Evolutionary conservation across 2,888 invertebrate species (phyloP), one percentile per base, ranked within the genome.

Genomic region (Mythimna pallens): DNA sequence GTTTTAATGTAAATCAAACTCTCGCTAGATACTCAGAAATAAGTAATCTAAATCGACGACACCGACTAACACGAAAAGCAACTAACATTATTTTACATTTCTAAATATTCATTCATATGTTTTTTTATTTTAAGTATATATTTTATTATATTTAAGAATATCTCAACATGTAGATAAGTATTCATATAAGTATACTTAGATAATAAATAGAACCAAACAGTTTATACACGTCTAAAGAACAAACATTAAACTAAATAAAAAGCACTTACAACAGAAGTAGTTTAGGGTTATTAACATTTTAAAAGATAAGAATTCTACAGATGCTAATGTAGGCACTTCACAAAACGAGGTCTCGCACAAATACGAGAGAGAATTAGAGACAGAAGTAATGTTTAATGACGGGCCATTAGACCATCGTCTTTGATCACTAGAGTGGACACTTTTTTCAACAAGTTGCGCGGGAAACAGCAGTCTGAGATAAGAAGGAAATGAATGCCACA

Each of bases 301-400:
- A 62, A 76, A 69, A 62, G 52, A 76, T 52, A 62, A 76, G 34
- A 52, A 40, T 70, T 76, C 55, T 62, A 70, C n/a, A 22, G 30
- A 81, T 69, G 69, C 61, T 78, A 81, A 80, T 82, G 54, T 14
- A 73, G 36, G 75, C 66, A 78, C 54, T 64, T 66, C 10, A 70
- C 47, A 57, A 73, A 58, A 64, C 63, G 36, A 66, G 25, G 12
- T 64, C 30, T 69, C 55, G 55, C 25, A 61, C 40, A 57, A 66
- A 73, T 64, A 43, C 40, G 65, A 76, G 30, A 47, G 17, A 7
- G 9, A 73, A 63, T 62, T 69, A 63, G 54, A 73, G 25, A 69
- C 47, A 76, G 9, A 76, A 65, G 36, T 59, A 58, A 58, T 61
- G 14, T 78, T 52, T 63, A 59, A 69, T 64, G 69, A 17, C 54